Conservation (phyloP, 2,113 vertebrate species). For the Trochalopteron elliotii region DNA sequence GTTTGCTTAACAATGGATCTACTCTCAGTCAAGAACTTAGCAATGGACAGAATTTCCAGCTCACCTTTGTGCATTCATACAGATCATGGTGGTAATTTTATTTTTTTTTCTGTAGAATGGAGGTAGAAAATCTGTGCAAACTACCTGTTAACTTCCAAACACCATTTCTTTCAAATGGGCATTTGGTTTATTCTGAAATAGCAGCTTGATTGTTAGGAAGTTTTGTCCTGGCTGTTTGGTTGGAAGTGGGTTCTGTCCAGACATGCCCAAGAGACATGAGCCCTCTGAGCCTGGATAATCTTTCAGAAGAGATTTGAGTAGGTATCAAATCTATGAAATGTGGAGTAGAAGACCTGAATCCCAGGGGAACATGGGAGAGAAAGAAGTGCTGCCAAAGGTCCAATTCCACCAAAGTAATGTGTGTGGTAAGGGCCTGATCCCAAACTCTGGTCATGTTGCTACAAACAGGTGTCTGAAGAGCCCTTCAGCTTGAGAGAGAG, state of each 20-base stretch:
- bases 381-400: neutral
- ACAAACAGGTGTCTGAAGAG: neutral
- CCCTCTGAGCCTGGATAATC: neutral
- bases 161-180: neutral
- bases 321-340: neutral
- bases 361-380: neutral
- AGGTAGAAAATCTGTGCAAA: neutral
- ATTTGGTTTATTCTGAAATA: neutral
- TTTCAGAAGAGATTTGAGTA: neutral
- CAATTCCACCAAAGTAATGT: neutral
- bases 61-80: neutral
- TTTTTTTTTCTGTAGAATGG: neutral
- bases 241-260: neutral
- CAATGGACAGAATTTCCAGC: neutral
- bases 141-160: neutral
- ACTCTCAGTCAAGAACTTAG: neutral
- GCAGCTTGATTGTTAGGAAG: neutral
- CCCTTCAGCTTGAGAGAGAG: neutral
- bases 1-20: neutral
- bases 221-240: neutral
- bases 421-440: neutral
- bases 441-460: neutral
- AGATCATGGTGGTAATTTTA: neutral
- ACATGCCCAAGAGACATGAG: neutral
- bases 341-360: neutral